These are phyloP conservation scores for Acanthosepion esculentum DNA, from an alignment of 2,888 invertebrate species.

Conservation along the genomic window DNA sequence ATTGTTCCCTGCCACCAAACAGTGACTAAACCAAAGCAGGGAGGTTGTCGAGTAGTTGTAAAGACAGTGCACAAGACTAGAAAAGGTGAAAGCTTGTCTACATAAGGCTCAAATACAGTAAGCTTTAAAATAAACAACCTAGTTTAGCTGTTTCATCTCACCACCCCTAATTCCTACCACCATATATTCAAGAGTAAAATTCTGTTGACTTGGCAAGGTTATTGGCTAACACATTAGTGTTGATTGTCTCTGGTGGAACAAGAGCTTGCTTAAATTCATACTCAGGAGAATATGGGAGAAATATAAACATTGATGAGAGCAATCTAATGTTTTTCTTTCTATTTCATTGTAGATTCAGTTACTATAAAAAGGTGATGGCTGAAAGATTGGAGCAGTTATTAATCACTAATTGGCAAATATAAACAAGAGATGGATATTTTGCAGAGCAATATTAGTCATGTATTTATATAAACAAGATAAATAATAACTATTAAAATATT, in stretches of 20 bases:
- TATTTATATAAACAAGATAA: not conserved
- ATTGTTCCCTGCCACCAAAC: no score
- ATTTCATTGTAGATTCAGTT: not conserved
- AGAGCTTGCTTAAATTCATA: not conserved
- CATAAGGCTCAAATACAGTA: no score
- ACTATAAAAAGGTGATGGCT: not conserved
- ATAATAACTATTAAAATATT: not conserved
- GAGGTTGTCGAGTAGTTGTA: no score
- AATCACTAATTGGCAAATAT: not conserved
- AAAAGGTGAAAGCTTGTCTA: no score
- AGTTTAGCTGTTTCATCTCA: not conserved
- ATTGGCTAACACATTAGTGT: not conserved
- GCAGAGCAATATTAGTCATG: not conserved
- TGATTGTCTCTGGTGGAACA: not conserved
- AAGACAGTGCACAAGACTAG: no score
- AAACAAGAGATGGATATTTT: not conserved
- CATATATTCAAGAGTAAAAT: not conserved
- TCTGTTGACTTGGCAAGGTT: not conserved
- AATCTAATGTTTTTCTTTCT: not conserved
- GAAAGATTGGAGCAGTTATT: not conserved
- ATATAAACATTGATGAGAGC: not conserved
- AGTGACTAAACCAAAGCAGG: no score
- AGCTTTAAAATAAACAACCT: not conserved
- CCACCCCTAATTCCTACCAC: not conserved
- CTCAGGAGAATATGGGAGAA: not conserved